phyloP scores from a whole-genome alignment of 2,797 vertebrate species.

The Holocentrus rufus region DNA sequence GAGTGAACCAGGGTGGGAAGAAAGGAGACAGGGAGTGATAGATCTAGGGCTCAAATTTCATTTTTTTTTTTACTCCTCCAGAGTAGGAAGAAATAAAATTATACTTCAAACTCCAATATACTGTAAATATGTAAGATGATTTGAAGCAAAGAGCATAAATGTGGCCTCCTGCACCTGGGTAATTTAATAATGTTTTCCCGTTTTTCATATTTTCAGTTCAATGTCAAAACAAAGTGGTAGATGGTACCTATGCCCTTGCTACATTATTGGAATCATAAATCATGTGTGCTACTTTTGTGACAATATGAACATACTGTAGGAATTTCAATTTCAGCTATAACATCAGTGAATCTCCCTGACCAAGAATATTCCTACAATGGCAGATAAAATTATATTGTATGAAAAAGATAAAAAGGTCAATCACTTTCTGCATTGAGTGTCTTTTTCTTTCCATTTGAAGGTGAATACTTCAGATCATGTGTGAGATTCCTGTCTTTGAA shows the following conservation, averaged over 20 bases:
- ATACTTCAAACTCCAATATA: slow-evolving; percentile 17
- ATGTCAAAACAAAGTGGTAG: slow-evolving; percentile 56
- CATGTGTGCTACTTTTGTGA: slow-evolving; percentile 56
- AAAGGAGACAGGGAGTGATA: slow-evolving; percentile 21
- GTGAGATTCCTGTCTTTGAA: slow-evolving; percentile 15
- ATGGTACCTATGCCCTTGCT: slow-evolving; percentile 34
- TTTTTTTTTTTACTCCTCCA: slow-evolving; percentile 21
- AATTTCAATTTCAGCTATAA: too few species aligned
- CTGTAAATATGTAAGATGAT: slow-evolving; percentile 31
- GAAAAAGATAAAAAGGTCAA: slow-evolving; percentile 46
- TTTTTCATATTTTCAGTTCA: slow-evolving; percentile 35
- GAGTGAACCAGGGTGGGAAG: slow-evolving; percentile 41
- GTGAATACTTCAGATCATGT: slow-evolving; percentile 1
- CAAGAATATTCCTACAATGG: slow-evolving; percentile 43
- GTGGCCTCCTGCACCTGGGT: slow-evolving; percentile 17
- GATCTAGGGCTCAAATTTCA: slow-evolving; percentile 51
- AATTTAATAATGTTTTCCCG: slow-evolving; percentile 11
- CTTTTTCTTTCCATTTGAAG: slow-evolving; percentile 27
- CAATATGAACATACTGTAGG: slow-evolving; percentile 45
- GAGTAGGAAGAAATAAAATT: slow-evolving; percentile 28
- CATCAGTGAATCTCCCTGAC: slow-evolving; percentile 28
- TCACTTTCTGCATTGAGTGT: slow-evolving; percentile 5
- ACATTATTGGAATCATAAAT: slow-evolving; percentile 67
- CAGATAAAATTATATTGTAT: slow-evolving; percentile 45
- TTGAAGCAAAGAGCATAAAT: slow-evolving; percentile 26